These are phyloP conservation scores for Lepidurus apus DNA, from an alignment of 1,140 invertebrate species.

Conservation along the genomic window DNA sequence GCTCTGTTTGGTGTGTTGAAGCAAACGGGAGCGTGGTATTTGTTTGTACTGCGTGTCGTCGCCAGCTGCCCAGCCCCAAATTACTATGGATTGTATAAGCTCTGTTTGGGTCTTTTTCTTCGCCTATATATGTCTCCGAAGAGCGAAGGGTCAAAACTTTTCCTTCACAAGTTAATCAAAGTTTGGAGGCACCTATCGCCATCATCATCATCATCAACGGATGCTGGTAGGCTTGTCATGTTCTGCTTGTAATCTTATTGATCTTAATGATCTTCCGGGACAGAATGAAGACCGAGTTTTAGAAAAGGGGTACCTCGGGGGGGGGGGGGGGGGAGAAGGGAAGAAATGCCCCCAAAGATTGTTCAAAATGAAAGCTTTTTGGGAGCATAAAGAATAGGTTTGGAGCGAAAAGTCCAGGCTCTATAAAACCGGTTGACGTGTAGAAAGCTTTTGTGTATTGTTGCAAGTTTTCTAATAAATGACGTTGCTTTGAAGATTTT, in stretches of 20 bases:
- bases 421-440: neutral
- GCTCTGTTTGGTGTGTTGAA: neutral
- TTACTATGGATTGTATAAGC: neutral
- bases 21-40: neutral
- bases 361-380: neutral
- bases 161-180: neutral
- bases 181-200: neutral
- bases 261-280: neutral
- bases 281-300: neutral
- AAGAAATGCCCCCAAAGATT: neutral
- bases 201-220: neutral
- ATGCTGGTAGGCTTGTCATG: neutral
- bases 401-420: neutral
- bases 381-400: neutral
- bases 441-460: constrained; percentile 10
- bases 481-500: constrained; percentile 14
- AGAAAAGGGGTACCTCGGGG: neutral
- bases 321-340: neutral
- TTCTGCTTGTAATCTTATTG: neutral
- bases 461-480: neutral
- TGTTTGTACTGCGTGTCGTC: neutral
- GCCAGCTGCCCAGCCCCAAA: constrained; percentile 10
- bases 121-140: neutral
- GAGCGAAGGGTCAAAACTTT: neutral
- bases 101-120: neutral